Percentiles rank a stretch among this genome's conserved stretches.
phyloP scores from a whole-genome alignment of 2,797 vertebrate species.

The Silurus lanzhouensis region DNA sequence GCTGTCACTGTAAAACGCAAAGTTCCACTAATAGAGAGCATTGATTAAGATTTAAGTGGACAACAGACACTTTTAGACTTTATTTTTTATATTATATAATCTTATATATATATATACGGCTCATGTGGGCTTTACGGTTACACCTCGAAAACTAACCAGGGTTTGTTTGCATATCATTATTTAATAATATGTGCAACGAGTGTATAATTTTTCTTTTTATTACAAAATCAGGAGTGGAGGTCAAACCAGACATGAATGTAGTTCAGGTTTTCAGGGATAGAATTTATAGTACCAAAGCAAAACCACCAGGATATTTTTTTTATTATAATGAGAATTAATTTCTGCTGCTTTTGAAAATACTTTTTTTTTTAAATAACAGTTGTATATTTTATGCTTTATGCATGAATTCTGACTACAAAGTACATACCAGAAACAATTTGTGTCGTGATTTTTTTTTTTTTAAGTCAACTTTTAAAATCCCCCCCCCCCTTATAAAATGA shows the following conservation, averaged over 20 bases:
- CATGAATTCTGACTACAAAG: background rate
- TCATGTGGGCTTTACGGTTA: background rate
- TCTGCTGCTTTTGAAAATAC: background rate
- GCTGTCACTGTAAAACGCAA: background rate
- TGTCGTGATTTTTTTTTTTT: background rate
- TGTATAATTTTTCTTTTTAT: background rate
- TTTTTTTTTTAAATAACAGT: background rate
- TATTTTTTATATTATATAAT: background rate
- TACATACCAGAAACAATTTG: background rate
- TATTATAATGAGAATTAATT: background rate
- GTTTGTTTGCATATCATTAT: background rate
- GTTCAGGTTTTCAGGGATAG: background rate
- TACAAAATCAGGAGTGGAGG: background rate
- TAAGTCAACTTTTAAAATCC: background rate
- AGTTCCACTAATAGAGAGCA: no score
- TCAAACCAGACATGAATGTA: background rate
- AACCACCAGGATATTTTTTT: background rate
- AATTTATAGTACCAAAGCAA: background rate
- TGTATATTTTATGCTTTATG: background rate
- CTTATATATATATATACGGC: no score
- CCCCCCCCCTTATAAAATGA: conserved; percentile 1
- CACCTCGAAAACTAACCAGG: background rate
- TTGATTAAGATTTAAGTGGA: no score
- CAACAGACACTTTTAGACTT: no score
- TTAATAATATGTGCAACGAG: background rate